Base-by-base conservation (phyloP, 2,113 vertebrate species). In the Labeo catla region DNA sequence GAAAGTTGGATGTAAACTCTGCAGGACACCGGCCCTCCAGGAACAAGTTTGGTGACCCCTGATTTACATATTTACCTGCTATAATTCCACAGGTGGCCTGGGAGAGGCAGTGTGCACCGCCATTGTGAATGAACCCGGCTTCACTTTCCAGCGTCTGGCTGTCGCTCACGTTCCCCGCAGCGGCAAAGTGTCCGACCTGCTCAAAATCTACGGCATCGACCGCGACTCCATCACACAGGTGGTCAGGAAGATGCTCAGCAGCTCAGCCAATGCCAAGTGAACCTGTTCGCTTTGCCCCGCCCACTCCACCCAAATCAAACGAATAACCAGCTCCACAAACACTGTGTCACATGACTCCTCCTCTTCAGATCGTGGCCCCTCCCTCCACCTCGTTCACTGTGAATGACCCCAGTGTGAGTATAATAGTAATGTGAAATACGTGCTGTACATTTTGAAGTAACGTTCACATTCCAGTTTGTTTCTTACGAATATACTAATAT, bases 191-290 rank as follows among this genome's bases (percentile, higher is more conserved):
- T 93, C 94, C 0, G 97, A 99, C 94, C 95, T 99, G 88, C 96
- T 99, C 84, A 96, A 95, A 92, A 94, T 97, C 94, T 97, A 97
- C 21, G 97, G 96, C 88, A 98, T 99, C 0, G 97, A 99, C 91
- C 97, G 94, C 21, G 97, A 98, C 0, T 94, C 96, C 93, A 97
- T 98, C 5, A 78, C 92, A 21, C 96, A 97, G 88, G 95, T 96
- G 0, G 93, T 98, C 85, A 96, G 94, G 92, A 93, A 94, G 78
- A 95, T 96, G 21, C 92, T 96, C 86, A 93, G 95, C 93, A 96
- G 94, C 90, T 96, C 96, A 19, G 95, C 93, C 89, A 97, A 97
- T 0, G 95, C 96, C 0, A 96, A 96, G 90, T 97, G 95, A 93
- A 84, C 81, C 68, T 28, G 61, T 7, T 74, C 59, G 16, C 49